Conservation (phyloP, 2,888 invertebrate species). For the Coleophora flavipennella region DNA sequence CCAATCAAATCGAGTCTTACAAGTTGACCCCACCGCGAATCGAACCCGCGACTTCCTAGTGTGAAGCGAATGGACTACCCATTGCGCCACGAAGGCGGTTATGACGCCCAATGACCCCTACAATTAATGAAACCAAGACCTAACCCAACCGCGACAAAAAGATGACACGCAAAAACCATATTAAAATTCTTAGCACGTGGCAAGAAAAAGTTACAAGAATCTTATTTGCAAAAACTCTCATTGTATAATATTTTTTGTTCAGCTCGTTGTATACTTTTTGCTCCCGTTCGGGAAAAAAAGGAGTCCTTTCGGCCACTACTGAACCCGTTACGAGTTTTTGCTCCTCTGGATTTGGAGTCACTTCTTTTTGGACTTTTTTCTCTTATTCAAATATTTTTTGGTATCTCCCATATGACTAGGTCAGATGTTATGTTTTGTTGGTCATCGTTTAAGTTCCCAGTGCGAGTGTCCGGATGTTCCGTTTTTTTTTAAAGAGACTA, state of each 20-base stretch:
- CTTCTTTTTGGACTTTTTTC: conserved; percentile 35
- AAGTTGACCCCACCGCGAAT: too few species aligned
- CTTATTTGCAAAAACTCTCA: conserved; percentile 65
- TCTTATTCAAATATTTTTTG: conserved; percentile 7
- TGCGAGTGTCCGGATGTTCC: too few species aligned
- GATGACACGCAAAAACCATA: conserved; percentile 7
- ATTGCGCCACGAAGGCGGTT: too few species aligned
- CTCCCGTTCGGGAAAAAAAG: conserved; percentile 47
- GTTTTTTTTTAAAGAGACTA: too few species aligned
- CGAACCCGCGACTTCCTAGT: too few species aligned
- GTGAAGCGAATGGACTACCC: too few species aligned
- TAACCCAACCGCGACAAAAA: conserved; percentile 2
- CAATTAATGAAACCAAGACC: conserved; percentile 6
- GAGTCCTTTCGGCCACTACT: conserved; percentile 25
- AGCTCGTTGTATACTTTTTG: conserved; percentile 48
- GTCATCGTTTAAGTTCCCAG: too few species aligned
- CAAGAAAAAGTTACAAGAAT: conserved; percentile 50
- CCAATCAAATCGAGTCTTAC: too few species aligned
- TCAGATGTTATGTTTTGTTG: conserved; percentile 6
- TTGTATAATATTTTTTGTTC: conserved; percentile 39
- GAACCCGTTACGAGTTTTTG: conserved; percentile 63
- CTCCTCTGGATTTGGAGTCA: conserved; percentile 32
- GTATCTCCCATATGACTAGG: conserved; percentile 34
- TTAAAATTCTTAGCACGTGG: conserved; percentile 59
- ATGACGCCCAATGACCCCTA: background rate